A percentile compares a stretch with the other conserved stretches of the same genome.
These are phyloP conservation scores for Decapterus maruadsi DNA, from an alignment of 2,797 vertebrate species.

Conservation along the genomic window DNA sequence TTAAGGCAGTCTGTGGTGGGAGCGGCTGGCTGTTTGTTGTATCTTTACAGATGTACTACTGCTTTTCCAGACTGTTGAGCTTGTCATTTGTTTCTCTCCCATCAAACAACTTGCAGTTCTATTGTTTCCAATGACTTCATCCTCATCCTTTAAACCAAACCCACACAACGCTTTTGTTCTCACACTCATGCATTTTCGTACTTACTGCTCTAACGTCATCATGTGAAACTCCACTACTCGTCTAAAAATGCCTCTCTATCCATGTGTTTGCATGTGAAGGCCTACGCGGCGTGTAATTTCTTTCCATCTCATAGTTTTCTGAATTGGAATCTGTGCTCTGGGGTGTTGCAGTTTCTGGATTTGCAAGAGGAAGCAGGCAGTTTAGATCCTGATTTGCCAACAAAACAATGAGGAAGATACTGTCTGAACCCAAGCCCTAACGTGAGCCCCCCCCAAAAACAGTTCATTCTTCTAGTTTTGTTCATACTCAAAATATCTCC, in stretches of 20 bases:
- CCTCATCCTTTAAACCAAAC: conserved; percentile 40
- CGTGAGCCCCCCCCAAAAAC: background rate
- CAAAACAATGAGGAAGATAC: background rate
- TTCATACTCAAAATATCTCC: background rate
- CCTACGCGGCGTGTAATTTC: conserved; percentile 55
- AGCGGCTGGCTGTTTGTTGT: conserved; percentile 1
- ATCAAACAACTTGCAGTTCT: conserved; percentile 40
- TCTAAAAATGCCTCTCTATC: conserved; percentile 36
- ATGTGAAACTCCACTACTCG: conserved; percentile 41
- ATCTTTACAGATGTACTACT: conserved; percentile 14
- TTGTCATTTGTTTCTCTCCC: conserved; percentile 9
- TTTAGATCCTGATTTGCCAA: conserved; percentile 16
- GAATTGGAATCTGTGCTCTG: conserved; percentile 25
- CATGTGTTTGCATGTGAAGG: conserved; percentile 29
- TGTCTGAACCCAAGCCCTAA: background rate
- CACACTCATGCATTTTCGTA: conserved; percentile 26
- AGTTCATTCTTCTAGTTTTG: background rate
- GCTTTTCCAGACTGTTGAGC: conserved; percentile 38
- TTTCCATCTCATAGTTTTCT: conserved; percentile 59
- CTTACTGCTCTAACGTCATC: conserved; percentile 33
- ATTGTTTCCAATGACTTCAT: conserved; percentile 64
- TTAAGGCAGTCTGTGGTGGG: background rate
- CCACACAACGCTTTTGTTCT: conserved; percentile 33
- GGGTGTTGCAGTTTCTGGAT: conserved; percentile 1
- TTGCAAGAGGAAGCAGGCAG: background rate